Evolutionary conservation across 2,888 invertebrate genomes (phyloP).

Genomic region (Drosophila rellima): DNA sequence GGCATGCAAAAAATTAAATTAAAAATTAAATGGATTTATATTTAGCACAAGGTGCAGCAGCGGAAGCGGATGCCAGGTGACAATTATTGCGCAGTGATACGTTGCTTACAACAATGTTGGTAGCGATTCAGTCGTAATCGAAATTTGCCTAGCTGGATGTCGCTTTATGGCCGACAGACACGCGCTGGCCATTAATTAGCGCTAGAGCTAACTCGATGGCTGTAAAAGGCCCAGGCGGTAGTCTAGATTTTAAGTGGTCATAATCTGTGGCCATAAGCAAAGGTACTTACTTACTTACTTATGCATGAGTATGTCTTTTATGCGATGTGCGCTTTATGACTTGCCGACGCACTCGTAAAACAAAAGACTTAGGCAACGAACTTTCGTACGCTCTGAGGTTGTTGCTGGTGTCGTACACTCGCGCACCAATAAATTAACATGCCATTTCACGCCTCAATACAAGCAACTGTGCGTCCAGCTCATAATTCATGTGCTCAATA

Average conservation of each 20-base stretch:
- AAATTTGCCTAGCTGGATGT: constrained; percentile 55
- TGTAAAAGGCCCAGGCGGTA: constrained; percentile 35
- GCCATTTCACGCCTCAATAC: constrained; percentile 81
- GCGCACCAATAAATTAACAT: constrained; percentile 72
- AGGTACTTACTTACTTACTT: constrained; percentile 22
- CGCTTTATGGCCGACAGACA: constrained; percentile 60
- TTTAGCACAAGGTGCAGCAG: constrained; percentile 64
- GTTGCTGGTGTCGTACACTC: constrained; percentile 36
- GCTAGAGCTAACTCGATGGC: constrained; percentile 28
- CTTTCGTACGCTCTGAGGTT: constrained; percentile 28
- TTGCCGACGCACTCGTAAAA: constrained; percentile 53
- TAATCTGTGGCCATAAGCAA: constrained; percentile 42
- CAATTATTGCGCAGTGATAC: constrained; percentile 58
- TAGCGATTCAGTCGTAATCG: constrained; percentile 28
- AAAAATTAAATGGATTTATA: background rate
- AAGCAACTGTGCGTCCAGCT: constrained; percentile 54
- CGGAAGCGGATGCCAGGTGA: constrained; percentile 71
- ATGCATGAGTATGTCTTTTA: constrained; percentile 8
- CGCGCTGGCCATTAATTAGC: constrained; percentile 61
- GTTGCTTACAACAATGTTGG: constrained; percentile 12
- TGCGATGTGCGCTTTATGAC: constrained; percentile 31
- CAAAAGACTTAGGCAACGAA: constrained; percentile 77
- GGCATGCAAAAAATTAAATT: constrained; percentile 24
- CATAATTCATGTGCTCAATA: constrained; percentile 73
- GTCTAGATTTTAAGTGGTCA: constrained; percentile 49